Base-by-base conservation (phyloP, 1,140 invertebrate genomes). In the Rhagoletis zephyria region DNA sequence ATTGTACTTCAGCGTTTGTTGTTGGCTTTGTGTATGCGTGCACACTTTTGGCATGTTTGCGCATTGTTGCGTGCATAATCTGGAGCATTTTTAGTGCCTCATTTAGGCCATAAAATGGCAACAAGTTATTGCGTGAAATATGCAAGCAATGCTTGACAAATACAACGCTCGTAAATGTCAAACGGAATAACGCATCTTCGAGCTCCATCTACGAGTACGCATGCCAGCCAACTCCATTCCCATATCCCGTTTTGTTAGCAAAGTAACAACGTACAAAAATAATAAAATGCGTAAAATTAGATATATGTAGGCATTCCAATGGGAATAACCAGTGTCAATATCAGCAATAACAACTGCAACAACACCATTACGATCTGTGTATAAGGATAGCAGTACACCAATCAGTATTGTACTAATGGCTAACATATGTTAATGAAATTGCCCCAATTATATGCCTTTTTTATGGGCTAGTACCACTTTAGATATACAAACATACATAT, bases 11-110 rank as follows among this genome's bases (percentile, higher is more conserved):
- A 30, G 10, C 12, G 16, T 74, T 74, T 48, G 67, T 48, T 74
- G 7, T 74, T 45, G 67, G 5, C 30, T 30, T 30, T 30, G 30
- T 30, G 30, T 74, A 7, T 89, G 89, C 89, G 88, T 89, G 88
- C 86, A 90, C 88, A 89, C 91, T 89, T 90, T 90, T 60, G 42
- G 56, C n/a, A 63, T 63, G 12, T 63, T 63, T 63, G 7, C 7
- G 74, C 74, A 16, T 51, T 77, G 45, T 56, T 60, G 87, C 85
- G 86, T 61, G 81, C 14, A 59, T 85, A 42, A 85, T 42, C 81
- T 85, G 51, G 81, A 85, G 56, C 60, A 86, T 42, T 61, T 65
- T 40, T 19, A 63, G 81, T 65, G 85, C 51, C 30, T 63, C 59
- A n/a, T 48, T 86, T 86, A 48, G 60, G 56, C 9, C 85, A 51